Conservation (phyloP, 1,140 invertebrate genomes). For the Heliconius nattereri region DNA sequence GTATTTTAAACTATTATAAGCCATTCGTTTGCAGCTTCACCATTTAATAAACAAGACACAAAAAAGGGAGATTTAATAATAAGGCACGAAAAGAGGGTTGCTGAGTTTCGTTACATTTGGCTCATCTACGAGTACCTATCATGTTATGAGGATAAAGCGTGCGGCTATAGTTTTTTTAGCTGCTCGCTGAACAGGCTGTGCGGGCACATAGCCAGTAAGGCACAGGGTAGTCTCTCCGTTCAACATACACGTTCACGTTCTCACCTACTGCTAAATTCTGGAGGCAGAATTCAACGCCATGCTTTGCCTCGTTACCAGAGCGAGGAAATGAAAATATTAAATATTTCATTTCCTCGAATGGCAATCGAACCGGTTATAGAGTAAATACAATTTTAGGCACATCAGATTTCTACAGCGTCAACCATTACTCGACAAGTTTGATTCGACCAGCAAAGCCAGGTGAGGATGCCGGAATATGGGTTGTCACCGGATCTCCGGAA, state of each 20-base stretch:
- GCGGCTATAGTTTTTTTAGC: background rate
- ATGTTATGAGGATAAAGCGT: too few species aligned
- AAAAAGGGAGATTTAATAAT: too few species aligned
- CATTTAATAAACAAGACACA: too few species aligned
- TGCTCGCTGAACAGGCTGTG: too few species aligned
- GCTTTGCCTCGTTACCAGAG: background rate
- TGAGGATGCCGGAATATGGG: conserved; percentile 33
- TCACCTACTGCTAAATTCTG: background rate
- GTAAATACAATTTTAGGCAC: conserved; percentile 42
- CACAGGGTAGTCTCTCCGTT: too few species aligned
- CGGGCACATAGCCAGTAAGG: too few species aligned
- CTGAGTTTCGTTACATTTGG: too few species aligned
- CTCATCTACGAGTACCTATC: too few species aligned
- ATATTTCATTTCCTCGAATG: background rate
- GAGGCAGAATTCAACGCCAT: background rate
- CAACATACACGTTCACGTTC: too few species aligned
- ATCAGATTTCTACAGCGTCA: conserved; percentile 49
- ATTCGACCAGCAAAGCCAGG: conserved; percentile 34
- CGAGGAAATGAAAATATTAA: background rate
- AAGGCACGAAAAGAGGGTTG: too few species aligned
- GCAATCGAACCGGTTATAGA: background rate
- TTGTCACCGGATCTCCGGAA: conserved; percentile 36
- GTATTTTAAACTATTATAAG: too few species aligned
- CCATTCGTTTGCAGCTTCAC: too few species aligned
- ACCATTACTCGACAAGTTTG: conserved; percentile 46